phyloP scores from a whole-genome alignment of 2,888 invertebrate species.

The Cosmia pyralina region DNA sequence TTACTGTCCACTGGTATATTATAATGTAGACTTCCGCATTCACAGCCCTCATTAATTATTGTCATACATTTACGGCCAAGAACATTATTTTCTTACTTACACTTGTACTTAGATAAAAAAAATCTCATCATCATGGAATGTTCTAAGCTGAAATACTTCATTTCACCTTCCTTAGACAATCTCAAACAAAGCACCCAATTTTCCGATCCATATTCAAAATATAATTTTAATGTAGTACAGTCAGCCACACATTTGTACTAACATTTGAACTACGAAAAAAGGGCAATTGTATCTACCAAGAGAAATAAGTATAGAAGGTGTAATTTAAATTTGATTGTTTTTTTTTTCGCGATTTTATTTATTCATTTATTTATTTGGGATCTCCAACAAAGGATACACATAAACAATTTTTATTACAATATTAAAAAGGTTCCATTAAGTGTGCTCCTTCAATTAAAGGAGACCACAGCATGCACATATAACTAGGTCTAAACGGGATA shows the following conservation, averaged over 20 bases:
- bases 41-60: neutral
- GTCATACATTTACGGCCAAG: neutral
- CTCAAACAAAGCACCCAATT: slow-evolving; percentile 1
- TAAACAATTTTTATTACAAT: no score
- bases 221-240: slow-evolving; percentile 1
- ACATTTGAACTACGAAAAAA: slow-evolving; percentile 17
- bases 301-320: slow-evolving; percentile 6
- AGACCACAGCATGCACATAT: no score
- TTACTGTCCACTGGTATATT: neutral
- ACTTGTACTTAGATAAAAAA: neutral
- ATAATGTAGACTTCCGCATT: neutral
- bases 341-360: no score
- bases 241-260: neutral
- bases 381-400: no score
- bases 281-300: slow-evolving; percentile 6
- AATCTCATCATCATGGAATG: slow-evolving; percentile 1
- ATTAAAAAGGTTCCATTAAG: no score
- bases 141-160: slow-evolving; percentile 5
- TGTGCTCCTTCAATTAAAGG: no score
- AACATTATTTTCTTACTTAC: neutral
- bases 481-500: no score
- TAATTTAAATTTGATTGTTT: no score
- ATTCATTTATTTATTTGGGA: no score
- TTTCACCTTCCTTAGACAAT: slow-evolving; percentile 3
- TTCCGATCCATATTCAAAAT: neutral